Conservation (phyloP, 2,113 vertebrate species). For the Trachemys scripta region DNA sequence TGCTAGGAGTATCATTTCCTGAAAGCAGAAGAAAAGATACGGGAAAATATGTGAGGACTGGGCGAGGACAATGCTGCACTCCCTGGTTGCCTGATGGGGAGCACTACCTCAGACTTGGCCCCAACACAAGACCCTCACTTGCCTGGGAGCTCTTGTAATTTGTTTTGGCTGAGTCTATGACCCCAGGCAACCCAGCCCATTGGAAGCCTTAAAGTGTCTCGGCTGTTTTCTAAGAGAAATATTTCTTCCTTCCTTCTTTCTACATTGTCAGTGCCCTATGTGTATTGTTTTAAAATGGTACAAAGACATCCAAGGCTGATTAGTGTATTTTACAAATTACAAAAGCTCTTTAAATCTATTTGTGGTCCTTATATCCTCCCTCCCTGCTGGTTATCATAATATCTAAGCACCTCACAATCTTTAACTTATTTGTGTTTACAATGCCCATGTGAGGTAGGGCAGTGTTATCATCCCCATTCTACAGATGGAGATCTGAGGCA, state of each 20-base stretch:
- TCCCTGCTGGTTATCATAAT: not conserved
- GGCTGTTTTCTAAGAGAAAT: not conserved
- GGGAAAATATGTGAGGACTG: not conserved
- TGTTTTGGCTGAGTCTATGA: not conserved
- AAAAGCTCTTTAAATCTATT: not conserved
- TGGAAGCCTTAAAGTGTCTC: not conserved
- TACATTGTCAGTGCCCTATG: not conserved
- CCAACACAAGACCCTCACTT: not conserved
- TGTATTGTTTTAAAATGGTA: not conserved
- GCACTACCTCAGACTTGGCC: not conserved
- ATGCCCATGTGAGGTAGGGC: not conserved
- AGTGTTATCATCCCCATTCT: not conserved
- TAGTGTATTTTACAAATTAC: not conserved
- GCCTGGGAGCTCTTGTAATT: not conserved
- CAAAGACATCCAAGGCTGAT: fast-evolving
- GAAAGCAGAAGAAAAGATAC: not conserved
- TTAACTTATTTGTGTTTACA: not conserved
- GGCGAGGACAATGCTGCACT: not conserved
- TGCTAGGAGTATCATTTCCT: not conserved
- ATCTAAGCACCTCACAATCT: not conserved
- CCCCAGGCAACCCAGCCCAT: not conserved
- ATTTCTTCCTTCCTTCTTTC: not conserved
- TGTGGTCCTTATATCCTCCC: not conserved
- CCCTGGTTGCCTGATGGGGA: not conserved
- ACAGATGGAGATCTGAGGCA: not conserved